Conservation (phyloP, 2,888 invertebrate genomes). For the Strigamia crassipes region DNA sequence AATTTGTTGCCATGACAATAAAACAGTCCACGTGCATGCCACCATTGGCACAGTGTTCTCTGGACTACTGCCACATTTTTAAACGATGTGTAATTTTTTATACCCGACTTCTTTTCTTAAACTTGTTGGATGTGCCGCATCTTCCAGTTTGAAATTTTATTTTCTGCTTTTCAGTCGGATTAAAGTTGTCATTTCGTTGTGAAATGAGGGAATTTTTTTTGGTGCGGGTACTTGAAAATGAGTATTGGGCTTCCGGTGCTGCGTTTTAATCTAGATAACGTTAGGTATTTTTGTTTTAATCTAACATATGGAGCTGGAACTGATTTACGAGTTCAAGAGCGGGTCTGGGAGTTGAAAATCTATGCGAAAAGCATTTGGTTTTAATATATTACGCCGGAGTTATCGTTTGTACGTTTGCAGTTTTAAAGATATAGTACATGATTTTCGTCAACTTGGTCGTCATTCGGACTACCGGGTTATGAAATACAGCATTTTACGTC, state of each 20-base stretch:
- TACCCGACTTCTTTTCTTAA: slow-evolving; percentile 13
- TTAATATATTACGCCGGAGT: neutral
- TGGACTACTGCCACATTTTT: slow-evolving; percentile 3
- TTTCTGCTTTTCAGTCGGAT: neutral
- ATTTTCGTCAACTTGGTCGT: neutral
- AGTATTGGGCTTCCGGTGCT: neutral
- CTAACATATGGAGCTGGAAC: slow-evolving; percentile 1
- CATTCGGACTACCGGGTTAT: neutral
- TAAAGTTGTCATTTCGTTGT: neutral
- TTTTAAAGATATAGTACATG: neutral
- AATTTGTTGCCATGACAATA: slow-evolving; percentile 23
- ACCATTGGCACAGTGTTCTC: neutral
- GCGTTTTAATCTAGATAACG: neutral
- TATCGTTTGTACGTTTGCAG: neutral
- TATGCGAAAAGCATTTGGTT: neutral
- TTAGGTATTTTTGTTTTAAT: slow-evolving; percentile 25
- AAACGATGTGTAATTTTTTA: neutral
- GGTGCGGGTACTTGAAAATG: neutral
- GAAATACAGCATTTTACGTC: neutral
- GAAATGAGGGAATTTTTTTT: neutral
- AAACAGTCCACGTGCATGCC: slow-evolving; percentile 11
- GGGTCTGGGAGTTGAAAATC: neutral
- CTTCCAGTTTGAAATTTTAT: slow-evolving; percentile 7
- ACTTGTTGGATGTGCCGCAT: neutral
- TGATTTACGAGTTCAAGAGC: slow-evolving; percentile 12